Evolutionary conservation across 2,888 invertebrate species (phyloP), one percentile per base, ranked within the genome.

Genomic region (Barypeithes pellucidus): DNA sequence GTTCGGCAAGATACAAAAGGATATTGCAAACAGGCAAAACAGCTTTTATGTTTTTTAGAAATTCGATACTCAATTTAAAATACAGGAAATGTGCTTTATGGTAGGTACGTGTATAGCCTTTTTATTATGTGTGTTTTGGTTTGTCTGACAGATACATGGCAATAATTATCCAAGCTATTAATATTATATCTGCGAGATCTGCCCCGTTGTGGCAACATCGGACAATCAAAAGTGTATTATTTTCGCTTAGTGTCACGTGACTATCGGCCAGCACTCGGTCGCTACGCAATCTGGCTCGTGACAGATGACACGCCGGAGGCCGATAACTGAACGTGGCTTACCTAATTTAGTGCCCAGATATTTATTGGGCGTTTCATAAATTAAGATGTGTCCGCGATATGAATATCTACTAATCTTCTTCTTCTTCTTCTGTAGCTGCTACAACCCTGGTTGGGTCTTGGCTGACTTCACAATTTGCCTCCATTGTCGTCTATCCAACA

Each of bases 241-340:
- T 54, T 66, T 54, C 54, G 39, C 14, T 39, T 22, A 20, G 41
- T 14, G 66, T 54, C 66, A 66, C 67, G 57, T 67, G 57, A 67
- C 67, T 29, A 67, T 43, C 67, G 67, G 57, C 24, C 57, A 18
- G 43, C 59, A 57, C 33, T 57, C 18, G 16, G 36, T 45, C 43
- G 29, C 41, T 61, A 52, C 66, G 67, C 67, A 67, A 67, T 67
- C 67, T 67, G 67, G 59, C 12, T n/a, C 14, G 45, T 67, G 67
- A 67, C 67, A 67, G 67, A 67, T 67, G 57, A 67, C 57, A 67
- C 67, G 57, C 57, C 59, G 54, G 67, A 67, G 67, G 57, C 66
- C 57, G 67, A 67, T 67, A 67, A 59, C 67, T 43, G 67, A 57
- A 67, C 67, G 29, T 16, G 61, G 24, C 16, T 39, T 43, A 57